Evolutionary conservation across 2,888 invertebrate genomes (phyloP), one percentile per base, ranked within the genome.

Genomic region (Andrena dorsata): DNA sequence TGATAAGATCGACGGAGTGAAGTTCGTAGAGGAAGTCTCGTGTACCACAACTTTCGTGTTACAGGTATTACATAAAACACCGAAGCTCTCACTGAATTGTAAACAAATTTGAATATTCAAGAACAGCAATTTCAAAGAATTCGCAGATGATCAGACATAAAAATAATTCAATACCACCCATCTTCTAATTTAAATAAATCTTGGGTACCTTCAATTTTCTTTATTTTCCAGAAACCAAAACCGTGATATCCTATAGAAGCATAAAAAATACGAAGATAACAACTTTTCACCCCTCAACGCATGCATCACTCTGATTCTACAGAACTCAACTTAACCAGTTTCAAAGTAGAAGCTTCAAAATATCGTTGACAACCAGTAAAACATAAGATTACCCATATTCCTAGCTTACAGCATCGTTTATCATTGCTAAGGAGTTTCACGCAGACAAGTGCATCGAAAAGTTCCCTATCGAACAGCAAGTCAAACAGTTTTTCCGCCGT

Each of bases 401-500:
- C 26, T 28, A 16, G 28, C 16, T 26, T 13, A 58, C 6, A 28
- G 58, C 30, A n/a, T 32, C 60, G 8, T 16, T 60, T 2, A 32
- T n/a, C 20, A 53, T 53, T 53, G 53, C 51, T 7, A 51, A 51
- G 20, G 1, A 53, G 20, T 53, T 16, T 41, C 41, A 41, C 53
- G 8, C n/a, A 20, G 53, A 20, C 56, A 41, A 13, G 16, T 41
- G 13, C 41, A 16, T 16, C 49, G 61, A 74, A 71, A 32, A 30
- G 20, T 51, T 75, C 47, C 20, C 56, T 28, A n/a, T 26, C 51
- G 53, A 49, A 64, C 23, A 49, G 28, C 53, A 76, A 77, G 63
- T 76, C 69, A 83, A 83, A 77, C 70, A 66, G 56, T 69, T 69
- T 28, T 76, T 65, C 51, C 51, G 35, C 10, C 41, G 56, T 28